Evolutionary conservation across 2,113 vertebrate species (phyloP), one percentile per base, ranked within the genome.

Genomic region (Rostratula benghalensis): DNA sequence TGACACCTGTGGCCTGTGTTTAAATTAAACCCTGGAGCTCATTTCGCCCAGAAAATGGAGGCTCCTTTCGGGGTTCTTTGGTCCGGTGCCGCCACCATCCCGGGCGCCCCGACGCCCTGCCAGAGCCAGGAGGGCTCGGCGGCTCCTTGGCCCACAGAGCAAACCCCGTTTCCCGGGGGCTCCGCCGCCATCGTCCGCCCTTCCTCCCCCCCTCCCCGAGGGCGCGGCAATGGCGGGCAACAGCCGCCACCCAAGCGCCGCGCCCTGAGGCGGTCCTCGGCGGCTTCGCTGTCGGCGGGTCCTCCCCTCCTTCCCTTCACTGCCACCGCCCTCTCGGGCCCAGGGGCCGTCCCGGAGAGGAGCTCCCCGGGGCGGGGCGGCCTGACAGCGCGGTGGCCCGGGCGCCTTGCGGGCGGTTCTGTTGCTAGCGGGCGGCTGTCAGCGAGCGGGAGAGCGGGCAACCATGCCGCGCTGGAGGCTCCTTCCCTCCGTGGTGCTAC

Each of bases 121-220:
- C 28, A 6, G 8, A 11, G 27, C 12, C 11, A 6, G 65, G 7
- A 35, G 11, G 14, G 8, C 39, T 4, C 39, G 13, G 27, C 46
- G 11, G 23, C 18, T 30, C 24, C 15, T 30, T 18, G 2, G n/a
- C 57, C 28, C 33, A 2, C 30, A 20, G 2, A 0, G 15, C 13
- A 35, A 9, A 13, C 2, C 1, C 2, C 19, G 9, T n/a, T n/a
- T n/a, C n/a, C n/a, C n/a, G 5, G 6, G 2, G 2, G 7, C 68
- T 7, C 30, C 24, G n/a, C 9, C 6, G 21, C 48, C 82, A n/a
- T n/a, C 30, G 24, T 39, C 39, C 11, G 39, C 39, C 39, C 9
- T 9, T 11, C 39, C 39, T 9, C 39, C 39, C 11, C 11, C 18
- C 43, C 35, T 39, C 8, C 35, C 45, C 27, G n/a, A 3, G 11